Percentiles rank a stretch among this genome's conserved stretches.
phyloP scores from a whole-genome alignment of 2,888 invertebrate species.

The Scrobipalpa atriplicella region DNA sequence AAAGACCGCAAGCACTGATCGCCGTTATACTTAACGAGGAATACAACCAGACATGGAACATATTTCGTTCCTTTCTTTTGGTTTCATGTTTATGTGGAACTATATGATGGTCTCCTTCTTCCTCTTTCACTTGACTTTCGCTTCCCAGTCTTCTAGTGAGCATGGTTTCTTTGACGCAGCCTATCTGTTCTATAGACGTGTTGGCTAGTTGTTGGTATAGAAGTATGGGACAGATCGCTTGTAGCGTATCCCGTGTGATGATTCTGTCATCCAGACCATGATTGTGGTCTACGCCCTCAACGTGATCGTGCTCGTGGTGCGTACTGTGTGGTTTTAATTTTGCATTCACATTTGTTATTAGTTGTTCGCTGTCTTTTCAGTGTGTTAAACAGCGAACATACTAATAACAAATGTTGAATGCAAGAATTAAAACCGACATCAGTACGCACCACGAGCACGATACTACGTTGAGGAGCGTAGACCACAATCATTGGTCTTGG shows the following conservation, averaged over 20 bases:
- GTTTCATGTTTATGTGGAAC: not conserved
- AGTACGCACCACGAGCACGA: no score
- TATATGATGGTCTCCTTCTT: not conserved
- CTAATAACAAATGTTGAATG: no score
- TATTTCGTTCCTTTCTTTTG: constrained; percentile 57
- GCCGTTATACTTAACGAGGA: constrained; percentile 91
- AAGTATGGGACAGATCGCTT: constrained; percentile 85
- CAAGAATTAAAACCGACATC: no score
- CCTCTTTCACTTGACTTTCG: not conserved
- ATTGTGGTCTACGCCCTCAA: constrained; percentile 44
- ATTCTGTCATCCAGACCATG: constrained; percentile 49
- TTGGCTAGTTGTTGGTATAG: constrained; percentile 85
- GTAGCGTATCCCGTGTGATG: constrained; percentile 64
- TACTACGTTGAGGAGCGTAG: no score
- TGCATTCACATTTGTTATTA: constrained; percentile 70
- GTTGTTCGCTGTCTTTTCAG: constrained; percentile 71
- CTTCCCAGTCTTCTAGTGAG: not conserved
- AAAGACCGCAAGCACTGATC: constrained; percentile 93
- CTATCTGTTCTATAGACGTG: constrained; percentile 76
- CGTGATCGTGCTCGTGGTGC: constrained; percentile 39
- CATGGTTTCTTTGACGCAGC: constrained; percentile 76
- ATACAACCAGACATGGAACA: constrained; percentile 90
- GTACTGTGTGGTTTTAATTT: constrained; percentile 61
- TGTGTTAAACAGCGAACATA: no score
- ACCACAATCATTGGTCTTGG: no score